These are phyloP conservation scores for Acanthopleura granulata DNA, from an alignment of 2,888 invertebrate species.

Conservation along the genomic window DNA sequence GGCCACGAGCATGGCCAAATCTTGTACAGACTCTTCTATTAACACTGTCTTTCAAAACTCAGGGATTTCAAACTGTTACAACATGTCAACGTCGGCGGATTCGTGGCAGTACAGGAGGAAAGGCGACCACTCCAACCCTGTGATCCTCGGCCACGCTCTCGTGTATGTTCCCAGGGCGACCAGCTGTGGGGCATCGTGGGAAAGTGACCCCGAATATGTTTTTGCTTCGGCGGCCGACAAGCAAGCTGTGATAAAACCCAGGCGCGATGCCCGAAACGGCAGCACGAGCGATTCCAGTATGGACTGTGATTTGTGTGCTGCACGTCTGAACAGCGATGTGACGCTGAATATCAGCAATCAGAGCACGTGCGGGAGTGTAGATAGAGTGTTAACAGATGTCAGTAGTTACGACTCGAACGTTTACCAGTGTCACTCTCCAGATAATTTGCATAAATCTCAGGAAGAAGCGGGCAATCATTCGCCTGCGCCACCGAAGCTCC, in stretches of 20 bases:
- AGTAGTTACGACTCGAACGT: slow-evolving; percentile 52
- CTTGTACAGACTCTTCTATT: slow-evolving; percentile 15
- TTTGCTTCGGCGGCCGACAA: neutral
- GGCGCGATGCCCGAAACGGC: neutral
- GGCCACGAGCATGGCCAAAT: neutral
- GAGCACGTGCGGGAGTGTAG: slow-evolving; percentile 54
- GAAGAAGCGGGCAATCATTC: neutral
- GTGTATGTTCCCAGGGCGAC: slow-evolving; percentile 8
- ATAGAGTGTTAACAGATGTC: slow-evolving; percentile 49
- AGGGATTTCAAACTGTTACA: slow-evolving; percentile 27
- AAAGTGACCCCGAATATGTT: slow-evolving; percentile 34
- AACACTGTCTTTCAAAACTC: slow-evolving; percentile 23
- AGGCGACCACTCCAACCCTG: neutral
- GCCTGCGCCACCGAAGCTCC: slow-evolving; percentile 10
- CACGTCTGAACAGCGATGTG: slow-evolving; percentile 20
- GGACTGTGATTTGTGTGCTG: slow-evolving; percentile 35
- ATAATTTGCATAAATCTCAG: slow-evolving; percentile 18
- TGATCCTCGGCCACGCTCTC: slow-evolving; percentile 10
- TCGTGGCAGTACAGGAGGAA: neutral
- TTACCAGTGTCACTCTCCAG: slow-evolving; percentile 31
- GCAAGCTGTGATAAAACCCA: slow-evolving; percentile 11
- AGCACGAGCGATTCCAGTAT: slow-evolving; percentile 36
- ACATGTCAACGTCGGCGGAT: neutral
- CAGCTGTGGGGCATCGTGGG: slow-evolving; percentile 21
- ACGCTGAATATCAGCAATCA: slow-evolving; percentile 45